Evolutionary conservation across 92 coral and sea anemone species (phyloP), one percentile per base, ranked within the genome.

Genomic region (Paragorgia papillata): DNA sequence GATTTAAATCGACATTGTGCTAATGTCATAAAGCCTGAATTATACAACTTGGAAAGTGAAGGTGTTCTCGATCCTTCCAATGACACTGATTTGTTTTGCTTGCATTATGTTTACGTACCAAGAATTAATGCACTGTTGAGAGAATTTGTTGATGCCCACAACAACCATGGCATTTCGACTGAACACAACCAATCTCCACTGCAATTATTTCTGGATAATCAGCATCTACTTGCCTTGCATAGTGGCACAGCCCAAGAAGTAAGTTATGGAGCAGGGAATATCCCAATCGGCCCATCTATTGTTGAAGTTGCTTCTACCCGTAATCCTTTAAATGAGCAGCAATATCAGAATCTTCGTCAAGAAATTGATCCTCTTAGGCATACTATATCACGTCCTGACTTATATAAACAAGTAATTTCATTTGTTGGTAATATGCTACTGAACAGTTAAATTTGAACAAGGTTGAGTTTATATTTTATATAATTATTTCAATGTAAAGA

Each of bases 61-160:
- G 81, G 85, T 27, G 49, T 85, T 32, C 70, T 85, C 24, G 85
- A 85, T 58, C 89, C 89, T 19, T 73, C 85, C 17, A 85, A 79
- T 62, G 76, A 75, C 25, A 81, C 83, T 43, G 89, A 85, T 68
- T 66, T 85, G 67, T 80, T 80, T 43, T 85, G 85, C 66, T 58
- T 81, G 41, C 89, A 80, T 49, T 85, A 79, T 75, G 89, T 81
- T 41, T 75, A 55, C 57, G 59, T 85, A 21, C 86, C 86, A 49
- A 82, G 79, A 61, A 57, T 74, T 74, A 85, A 81, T 55, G 54
- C 17, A 44, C 76, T 67, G 31, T 82, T 75, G 24, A 24, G 66
- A 15, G 66, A 81, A 71, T 85, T 85, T 67, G 79, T 73, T 54
- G 55, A 28, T 35, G 85, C 83, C 70, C 85, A 80, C 48, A 80